A percentile compares a stretch with the other conserved stretches of the same genome.
Conservation (phyloP, 1,140 invertebrate genomes). For the Ctenoplectra terminalis region DNA sequence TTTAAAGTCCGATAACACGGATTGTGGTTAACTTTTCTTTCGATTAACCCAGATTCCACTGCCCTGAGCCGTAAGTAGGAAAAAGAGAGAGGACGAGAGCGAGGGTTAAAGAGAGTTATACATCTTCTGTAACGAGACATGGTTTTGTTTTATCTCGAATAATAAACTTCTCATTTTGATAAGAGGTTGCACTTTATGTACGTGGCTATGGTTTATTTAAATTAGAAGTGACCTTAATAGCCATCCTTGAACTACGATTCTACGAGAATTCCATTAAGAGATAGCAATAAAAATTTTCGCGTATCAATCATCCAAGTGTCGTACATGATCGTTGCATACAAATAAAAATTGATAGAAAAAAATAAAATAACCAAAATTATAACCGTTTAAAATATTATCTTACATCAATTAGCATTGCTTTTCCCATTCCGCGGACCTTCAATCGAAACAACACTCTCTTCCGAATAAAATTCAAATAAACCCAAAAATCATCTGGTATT, state of each 20-base stretch:
- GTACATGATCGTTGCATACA: too few species aligned
- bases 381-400: too few species aligned
- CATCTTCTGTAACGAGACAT: constrained; percentile 11
- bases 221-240: constrained; percentile 24
- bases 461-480: not conserved
- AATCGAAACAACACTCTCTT: too few species aligned
- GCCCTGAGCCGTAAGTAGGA: not conserved
- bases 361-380: too few species aligned
- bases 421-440: too few species aligned
- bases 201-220: constrained; percentile 26
- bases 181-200: not conserved
- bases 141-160: constrained; percentile 45
- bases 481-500: not conserved
- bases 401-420: too few species aligned
- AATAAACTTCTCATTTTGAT: constrained; percentile 44
- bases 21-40: constrained; percentile 46
- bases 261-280: not conserved
- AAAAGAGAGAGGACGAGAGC: not conserved
- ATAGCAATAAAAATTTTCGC: not conserved
- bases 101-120: not conserved
- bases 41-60: constrained; percentile 53
- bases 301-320: not conserved
- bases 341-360: too few species aligned
- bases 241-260: constrained; percentile 2
- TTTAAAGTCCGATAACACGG: constrained; percentile 26